A percentile compares a stretch with the other conserved stretches of the same genome.
These are phyloP conservation scores for Montipora capitata DNA, from an alignment of 92 coral and sea anemone species.

Conservation along the genomic window DNA sequence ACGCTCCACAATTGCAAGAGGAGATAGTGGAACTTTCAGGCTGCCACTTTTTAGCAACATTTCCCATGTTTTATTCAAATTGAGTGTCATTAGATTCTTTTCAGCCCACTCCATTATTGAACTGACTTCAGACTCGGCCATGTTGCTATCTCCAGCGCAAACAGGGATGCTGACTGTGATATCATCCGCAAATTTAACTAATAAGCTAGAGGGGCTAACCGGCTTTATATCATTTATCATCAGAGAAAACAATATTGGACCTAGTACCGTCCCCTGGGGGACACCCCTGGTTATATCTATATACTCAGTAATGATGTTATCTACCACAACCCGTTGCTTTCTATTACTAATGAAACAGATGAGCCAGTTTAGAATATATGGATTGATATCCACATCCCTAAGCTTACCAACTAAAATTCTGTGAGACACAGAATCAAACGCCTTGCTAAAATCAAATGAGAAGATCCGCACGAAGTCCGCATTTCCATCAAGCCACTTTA, in stretches of 20 bases:
- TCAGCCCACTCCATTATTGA: no score
- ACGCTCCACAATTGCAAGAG: no score
- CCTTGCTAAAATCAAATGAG: constrained; percentile 6
- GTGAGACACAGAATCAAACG: background rate
- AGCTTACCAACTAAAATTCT: constrained; percentile 12
- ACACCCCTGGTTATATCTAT: constrained; percentile 59
- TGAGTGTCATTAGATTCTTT: no score
- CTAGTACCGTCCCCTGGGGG: constrained; percentile 61
- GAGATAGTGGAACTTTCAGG: no score
- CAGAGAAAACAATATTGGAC: constrained; percentile 58
- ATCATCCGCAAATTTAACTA: no score
- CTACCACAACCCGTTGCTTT: constrained; percentile 55
- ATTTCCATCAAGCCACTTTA: background rate
- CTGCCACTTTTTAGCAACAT: no score
- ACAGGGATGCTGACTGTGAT: no score
- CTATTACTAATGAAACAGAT: constrained; percentile 38
- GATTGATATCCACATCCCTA: constrained; percentile 24
- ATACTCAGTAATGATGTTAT: constrained; percentile 26
- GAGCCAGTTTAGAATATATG: constrained; percentile 38
- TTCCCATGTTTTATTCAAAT: no score
- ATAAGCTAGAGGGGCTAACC: constrained; percentile 15
- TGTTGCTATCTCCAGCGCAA: no score
- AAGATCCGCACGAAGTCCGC: background rate
- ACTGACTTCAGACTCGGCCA: no score
- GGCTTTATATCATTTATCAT: constrained; percentile 54